phyloP scores from a whole-genome alignment of 2,888 invertebrate genomes.

The Nomada hirtipes region DNA sequence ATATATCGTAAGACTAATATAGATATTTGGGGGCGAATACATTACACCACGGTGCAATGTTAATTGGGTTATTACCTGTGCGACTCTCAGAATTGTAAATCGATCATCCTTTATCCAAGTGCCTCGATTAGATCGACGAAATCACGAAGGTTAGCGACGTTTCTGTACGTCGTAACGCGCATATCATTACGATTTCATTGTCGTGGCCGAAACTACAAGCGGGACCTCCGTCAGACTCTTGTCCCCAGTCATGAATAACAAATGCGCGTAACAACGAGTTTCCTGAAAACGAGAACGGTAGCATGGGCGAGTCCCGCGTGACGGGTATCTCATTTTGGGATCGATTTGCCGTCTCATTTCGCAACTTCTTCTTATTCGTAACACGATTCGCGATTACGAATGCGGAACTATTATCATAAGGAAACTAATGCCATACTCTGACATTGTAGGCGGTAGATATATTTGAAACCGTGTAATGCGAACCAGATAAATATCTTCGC shows the following conservation, averaged over 20 bases:
- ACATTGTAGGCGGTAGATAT: background rate
- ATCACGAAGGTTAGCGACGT: slow-evolving; percentile 27
- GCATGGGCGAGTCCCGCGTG: slow-evolving; percentile 65
- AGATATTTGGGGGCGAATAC: too few relatives aligned
- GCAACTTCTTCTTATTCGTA: slow-evolving; percentile 36
- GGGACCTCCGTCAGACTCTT: slow-evolving; percentile 31
- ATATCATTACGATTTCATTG: slow-evolving; percentile 53
- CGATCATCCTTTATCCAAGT: background rate
- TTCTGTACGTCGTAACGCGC: slow-evolving; percentile 37
- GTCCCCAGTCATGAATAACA: slow-evolving; percentile 66
- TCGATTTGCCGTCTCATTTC: slow-evolving; percentile 48
- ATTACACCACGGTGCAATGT: background rate
- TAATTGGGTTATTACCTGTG: too few relatives aligned
- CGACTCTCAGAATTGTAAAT: background rate
- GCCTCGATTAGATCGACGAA: slow-evolving; percentile 43
- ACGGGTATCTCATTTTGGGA: slow-evolving; percentile 60
- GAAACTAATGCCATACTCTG: background rate
- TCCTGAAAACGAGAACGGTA: slow-evolving; percentile 63
- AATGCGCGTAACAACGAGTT: slow-evolving; percentile 58
- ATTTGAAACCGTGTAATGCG: background rate
- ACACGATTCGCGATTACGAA: slow-evolving; percentile 29
- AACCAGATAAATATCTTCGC: background rate
- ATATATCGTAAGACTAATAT: too few relatives aligned
- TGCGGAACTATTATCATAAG: background rate
- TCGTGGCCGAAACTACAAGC: slow-evolving; percentile 48